These are phyloP conservation scores for Metridium senile DNA, from an alignment of 92 coral and sea anemone genomes.

Conservation along the genomic window DNA sequence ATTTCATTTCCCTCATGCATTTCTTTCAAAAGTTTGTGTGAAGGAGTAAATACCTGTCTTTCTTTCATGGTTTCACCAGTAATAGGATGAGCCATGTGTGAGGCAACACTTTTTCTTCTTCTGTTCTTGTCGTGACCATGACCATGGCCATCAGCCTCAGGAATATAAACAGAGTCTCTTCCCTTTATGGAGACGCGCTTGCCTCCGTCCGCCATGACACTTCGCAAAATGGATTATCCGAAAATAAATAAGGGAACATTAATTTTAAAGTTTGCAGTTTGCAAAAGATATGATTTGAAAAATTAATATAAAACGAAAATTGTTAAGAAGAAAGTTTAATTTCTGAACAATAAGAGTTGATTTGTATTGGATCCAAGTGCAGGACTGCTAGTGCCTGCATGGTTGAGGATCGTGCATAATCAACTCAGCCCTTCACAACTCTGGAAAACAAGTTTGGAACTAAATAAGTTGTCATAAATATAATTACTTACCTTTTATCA, in stretches of 20 bases:
- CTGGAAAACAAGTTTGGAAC: not conserved
- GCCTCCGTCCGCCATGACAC: conserved; percentile 2
- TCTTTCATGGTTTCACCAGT: conserved; percentile 83
- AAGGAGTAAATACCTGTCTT: conserved; percentile 92
- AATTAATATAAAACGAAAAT: too few relatives aligned
- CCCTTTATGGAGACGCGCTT: not conserved
- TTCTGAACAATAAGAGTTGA: too few relatives aligned
- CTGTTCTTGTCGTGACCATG: conserved; percentile 61
- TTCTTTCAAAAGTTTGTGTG: too few relatives aligned
- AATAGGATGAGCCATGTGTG: conserved; percentile 79
- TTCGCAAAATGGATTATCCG: not conserved
- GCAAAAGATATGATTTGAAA: too few relatives aligned
- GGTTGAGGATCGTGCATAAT: too few relatives aligned
- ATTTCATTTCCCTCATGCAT: too few relatives aligned
- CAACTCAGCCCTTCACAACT: not conserved
- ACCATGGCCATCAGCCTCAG: conserved; percentile 10
- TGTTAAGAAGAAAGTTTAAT: too few relatives aligned
- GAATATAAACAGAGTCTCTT: not conserved
- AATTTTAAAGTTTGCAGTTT: not conserved
- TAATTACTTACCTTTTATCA: not conserved
- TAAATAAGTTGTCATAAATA: not conserved
- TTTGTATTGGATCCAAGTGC: too few relatives aligned
- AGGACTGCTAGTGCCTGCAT: too few relatives aligned
- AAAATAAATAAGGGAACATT: not conserved
- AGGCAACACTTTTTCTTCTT: conserved; percentile 58